Percentiles rank a stretch among this genome's conserved stretches.
Conservation (phyloP, 1,140 invertebrate species). For the Portunus trituberculatus region DNA sequence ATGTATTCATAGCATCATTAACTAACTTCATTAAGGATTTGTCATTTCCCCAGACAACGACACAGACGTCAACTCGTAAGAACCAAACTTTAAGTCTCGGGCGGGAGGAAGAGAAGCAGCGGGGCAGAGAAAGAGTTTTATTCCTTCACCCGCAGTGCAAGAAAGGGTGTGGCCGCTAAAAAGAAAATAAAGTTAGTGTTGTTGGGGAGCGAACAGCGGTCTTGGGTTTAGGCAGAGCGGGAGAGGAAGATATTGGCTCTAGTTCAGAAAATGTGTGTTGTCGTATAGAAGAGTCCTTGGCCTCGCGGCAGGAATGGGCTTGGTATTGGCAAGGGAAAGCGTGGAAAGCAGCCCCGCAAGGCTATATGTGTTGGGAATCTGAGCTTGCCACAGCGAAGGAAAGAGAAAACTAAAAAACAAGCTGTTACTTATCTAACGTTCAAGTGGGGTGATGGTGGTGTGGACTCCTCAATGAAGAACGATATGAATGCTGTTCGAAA, state of each 20-base stretch:
- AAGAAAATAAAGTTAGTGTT: not conserved
- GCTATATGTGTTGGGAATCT: not conserved
- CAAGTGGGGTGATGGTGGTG: not conserved
- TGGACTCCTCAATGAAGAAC: no score
- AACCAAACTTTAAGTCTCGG: not conserved
- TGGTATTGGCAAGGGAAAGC: not conserved
- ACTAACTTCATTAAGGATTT: no score
- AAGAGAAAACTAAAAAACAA: not conserved
- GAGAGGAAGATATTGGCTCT: not conserved
- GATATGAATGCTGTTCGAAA: no score
- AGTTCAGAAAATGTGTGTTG: not conserved
- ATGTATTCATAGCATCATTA: no score
- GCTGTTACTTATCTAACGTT: not conserved
- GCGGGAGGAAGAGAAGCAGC: not conserved
- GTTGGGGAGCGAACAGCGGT: not conserved
- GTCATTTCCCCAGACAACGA: no score
- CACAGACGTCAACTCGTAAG: no score
- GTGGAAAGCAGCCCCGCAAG: not conserved
- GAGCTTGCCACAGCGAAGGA: not conserved
- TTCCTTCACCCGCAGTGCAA: not conserved
- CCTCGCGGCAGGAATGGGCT: not conserved
- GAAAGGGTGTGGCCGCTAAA: slow-evolving; percentile 6
- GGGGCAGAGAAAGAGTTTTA: not conserved
- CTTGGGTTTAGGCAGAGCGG: not conserved
- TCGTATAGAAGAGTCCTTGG: not conserved